A percentile compares a stretch with the other conserved stretches of the same genome.
Evolutionary conservation across 2,113 vertebrate genomes (phyloP).

Genomic region (Malurus melanocephalus): DNA sequence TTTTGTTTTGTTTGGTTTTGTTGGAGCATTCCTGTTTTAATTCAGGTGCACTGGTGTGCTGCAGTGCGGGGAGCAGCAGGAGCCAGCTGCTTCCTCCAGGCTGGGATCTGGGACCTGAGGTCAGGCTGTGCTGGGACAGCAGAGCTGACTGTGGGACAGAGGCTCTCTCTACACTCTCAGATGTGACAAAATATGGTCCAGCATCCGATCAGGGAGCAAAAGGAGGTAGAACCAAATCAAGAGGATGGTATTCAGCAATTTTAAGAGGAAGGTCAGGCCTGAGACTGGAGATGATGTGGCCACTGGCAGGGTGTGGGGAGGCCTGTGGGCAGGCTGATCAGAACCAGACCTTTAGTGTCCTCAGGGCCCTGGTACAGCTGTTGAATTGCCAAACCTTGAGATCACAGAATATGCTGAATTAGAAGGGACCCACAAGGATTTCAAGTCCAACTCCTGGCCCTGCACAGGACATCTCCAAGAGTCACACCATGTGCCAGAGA

Average conservation of each 20-base stretch:
- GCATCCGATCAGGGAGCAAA: neutral
- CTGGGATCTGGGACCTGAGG: neutral
- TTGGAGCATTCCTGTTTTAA: neutral
- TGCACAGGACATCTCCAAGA: neutral
- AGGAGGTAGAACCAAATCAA: neutral
- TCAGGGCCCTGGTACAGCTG: neutral
- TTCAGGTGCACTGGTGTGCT: neutral
- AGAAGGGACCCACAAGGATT: neutral
- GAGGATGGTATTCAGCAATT: neutral
- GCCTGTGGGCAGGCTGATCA: neutral
- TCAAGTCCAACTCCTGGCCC: neutral
- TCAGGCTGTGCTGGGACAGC: neutral
- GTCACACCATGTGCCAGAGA: neutral
- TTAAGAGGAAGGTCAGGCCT: neutral
- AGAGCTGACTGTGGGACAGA: neutral
- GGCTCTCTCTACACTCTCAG: neutral
- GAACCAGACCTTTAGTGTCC: neutral
- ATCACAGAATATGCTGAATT: neutral
- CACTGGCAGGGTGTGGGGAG: neutral
- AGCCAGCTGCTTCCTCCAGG: neutral
- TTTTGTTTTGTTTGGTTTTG: neutral
- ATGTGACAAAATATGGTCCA: neutral
- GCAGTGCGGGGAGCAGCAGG: neutral
- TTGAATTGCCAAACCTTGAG: neutral
- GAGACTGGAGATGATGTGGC: neutral